Evolutionary conservation across 2,888 invertebrate species (phyloP).

Genomic region (Drosophila quasianomalipes): DNA sequence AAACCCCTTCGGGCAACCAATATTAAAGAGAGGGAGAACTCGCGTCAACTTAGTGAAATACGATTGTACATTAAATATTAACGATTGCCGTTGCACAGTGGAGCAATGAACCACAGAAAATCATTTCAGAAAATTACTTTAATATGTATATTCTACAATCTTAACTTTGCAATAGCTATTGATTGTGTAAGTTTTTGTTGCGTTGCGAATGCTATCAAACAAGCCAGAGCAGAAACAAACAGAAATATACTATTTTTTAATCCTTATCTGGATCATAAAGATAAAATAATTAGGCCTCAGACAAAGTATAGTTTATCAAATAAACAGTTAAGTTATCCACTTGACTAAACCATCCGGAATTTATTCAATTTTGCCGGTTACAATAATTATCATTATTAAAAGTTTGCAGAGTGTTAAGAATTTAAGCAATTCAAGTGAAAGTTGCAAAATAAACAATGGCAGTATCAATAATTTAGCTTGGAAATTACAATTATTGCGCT

Average conservation of each 20-base stretch:
- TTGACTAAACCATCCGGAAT: background rate
- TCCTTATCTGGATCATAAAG: background rate
- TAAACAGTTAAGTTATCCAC: background rate
- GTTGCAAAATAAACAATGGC: background rate
- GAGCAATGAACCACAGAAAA: conserved; percentile 21
- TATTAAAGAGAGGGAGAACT: conserved; percentile 36
- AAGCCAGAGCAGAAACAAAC: background rate
- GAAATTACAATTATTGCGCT: background rate
- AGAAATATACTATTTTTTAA: background rate
- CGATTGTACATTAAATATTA: conserved; percentile 83
- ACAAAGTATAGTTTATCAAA: background rate
- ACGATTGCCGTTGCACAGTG: conserved; percentile 59
- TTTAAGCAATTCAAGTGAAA: background rate
- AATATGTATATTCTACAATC: background rate
- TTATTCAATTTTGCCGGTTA: background rate
- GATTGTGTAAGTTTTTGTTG: background rate
- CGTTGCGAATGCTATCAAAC: background rate
- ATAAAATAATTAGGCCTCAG: background rate
- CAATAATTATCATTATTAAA: background rate
- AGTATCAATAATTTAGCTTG: background rate
- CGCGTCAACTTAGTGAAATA: conserved; percentile 64
- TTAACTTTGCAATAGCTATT: background rate
- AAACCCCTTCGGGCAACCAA: conserved; percentile 15
- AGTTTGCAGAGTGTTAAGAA: background rate
- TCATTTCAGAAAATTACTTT: background rate